phyloP scores from a whole-genome alignment of 1,140 invertebrate species.

The Pogonomyrmex californicus region DNA sequence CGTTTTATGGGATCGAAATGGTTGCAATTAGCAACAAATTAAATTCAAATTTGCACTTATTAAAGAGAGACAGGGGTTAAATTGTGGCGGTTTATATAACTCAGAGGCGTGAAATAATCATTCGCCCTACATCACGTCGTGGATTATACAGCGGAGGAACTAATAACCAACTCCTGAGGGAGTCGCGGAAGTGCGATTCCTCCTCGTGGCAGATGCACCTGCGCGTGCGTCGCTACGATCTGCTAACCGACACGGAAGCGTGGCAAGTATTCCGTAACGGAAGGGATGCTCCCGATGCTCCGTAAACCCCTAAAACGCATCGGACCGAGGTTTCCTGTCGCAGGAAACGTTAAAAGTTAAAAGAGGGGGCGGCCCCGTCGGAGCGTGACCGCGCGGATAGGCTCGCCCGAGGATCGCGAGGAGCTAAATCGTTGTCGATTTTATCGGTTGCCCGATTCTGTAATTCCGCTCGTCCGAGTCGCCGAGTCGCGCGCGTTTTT shows the following conservation, averaged over 20 bases:
- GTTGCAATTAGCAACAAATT: background rate
- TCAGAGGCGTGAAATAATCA: constrained; percentile 30
- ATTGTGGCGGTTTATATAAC: background rate
- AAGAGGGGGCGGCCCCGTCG: constrained; percentile 65
- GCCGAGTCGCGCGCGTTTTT: constrained; percentile 37
- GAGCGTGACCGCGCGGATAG: constrained; percentile 68
- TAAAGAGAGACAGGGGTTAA: background rate
- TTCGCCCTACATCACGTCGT: background rate
- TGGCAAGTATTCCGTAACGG: constrained; percentile 73
- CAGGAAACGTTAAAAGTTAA: constrained; percentile 72
- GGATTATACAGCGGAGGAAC: background rate
- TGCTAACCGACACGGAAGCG: constrained; percentile 73
- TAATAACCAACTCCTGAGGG: background rate
- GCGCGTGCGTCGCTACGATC: constrained; percentile 48
- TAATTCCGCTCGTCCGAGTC: constrained; percentile 56
- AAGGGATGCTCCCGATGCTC: constrained; percentile 75
- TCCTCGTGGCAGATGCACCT: constrained; percentile 63
- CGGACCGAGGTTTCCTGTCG: constrained; percentile 79
- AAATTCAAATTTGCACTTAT: constrained; percentile 1
- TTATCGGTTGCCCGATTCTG: constrained; percentile 57
- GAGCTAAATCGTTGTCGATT: constrained; percentile 72
- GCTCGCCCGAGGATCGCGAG: constrained; percentile 25
- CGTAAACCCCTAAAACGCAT: constrained; percentile 75
- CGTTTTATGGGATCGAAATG: background rate
- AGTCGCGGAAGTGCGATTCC: constrained; percentile 38